phyloP scores from a whole-genome alignment of 2,797 vertebrate species.

The Eulemur mongoz region DNA sequence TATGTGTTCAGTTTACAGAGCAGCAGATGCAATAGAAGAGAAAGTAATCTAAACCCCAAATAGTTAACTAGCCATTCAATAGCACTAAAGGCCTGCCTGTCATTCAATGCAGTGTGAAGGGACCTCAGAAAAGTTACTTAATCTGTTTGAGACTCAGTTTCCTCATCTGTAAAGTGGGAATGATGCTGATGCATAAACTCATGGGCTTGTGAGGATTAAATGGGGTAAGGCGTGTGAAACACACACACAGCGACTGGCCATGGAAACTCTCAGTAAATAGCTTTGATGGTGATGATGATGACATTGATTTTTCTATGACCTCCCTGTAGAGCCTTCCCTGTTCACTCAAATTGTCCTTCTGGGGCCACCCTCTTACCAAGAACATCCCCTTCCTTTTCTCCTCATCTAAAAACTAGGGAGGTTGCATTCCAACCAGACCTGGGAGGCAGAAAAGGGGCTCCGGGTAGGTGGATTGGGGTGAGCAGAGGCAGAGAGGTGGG shows the following conservation, averaged over 20 bases:
- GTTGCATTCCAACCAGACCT: not conserved
- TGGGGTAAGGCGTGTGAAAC: not conserved
- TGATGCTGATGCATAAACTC: not conserved
- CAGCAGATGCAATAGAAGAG: not conserved
- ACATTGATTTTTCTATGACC: not conserved
- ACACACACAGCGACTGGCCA: not conserved
- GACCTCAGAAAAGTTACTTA: not conserved
- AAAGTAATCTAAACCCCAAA: not conserved
- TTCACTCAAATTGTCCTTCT: not conserved
- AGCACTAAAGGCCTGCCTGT: not conserved
- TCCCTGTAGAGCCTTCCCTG: not conserved
- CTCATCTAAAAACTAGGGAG: not conserved
- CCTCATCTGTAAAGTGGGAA: not conserved
- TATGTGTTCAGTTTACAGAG: not conserved
- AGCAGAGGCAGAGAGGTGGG: not conserved
- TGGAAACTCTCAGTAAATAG: not conserved
- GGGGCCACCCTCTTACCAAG: not conserved
- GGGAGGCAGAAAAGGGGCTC: not conserved
- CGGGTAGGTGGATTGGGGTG: not conserved
- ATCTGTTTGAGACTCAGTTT: not conserved
- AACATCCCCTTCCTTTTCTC: not conserved
- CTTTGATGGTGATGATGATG: not conserved
- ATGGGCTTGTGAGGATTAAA: not conserved
- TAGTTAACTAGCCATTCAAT: not conserved
- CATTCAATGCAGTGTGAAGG: not conserved